Percentiles rank a stretch among this genome's conserved stretches.
Conservation (phyloP, 2,888 invertebrate species). For the Dimorphilus gyrociliatus region DNA sequence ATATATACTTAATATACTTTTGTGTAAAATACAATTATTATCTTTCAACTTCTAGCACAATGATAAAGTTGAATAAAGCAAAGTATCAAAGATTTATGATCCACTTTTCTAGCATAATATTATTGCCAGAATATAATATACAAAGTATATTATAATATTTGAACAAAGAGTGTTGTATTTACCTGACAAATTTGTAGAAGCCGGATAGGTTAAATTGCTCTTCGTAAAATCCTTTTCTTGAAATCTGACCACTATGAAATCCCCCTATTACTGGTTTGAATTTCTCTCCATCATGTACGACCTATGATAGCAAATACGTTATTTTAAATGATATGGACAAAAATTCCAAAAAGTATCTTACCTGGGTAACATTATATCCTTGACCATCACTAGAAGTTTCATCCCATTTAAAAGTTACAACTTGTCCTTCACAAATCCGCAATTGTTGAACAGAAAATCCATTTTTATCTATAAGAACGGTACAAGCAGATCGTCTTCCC, state of each 20-base stretch:
- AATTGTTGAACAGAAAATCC: slow-evolving; percentile 28
- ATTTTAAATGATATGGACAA: background rate
- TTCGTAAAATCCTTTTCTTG: slow-evolving; percentile 18
- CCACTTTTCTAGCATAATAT: no score
- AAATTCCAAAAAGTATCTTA: slow-evolving; percentile 3
- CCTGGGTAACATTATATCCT: slow-evolving; percentile 16
- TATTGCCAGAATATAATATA: no score
- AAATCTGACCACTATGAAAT: slow-evolving; percentile 16
- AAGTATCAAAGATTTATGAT: no score
- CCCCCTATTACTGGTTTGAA: slow-evolving; percentile 32
- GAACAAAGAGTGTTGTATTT: slow-evolving; percentile 11
- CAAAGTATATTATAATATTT: no score
- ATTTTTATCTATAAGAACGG: slow-evolving; percentile 18
- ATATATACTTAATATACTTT: no score
- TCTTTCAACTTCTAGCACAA: no score
- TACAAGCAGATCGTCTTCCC: slow-evolving; percentile 10
- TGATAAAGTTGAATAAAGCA: no score
- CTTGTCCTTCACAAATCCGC: slow-evolving; percentile 28
- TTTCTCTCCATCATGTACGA: slow-evolving; percentile 32
- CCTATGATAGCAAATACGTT: slow-evolving; percentile 17
- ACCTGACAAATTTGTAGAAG: slow-evolving; percentile 37
- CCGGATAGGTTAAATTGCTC: slow-evolving; percentile 34
- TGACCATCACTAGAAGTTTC: slow-evolving; percentile 9
- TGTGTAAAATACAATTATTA: no score
- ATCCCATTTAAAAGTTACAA: slow-evolving; percentile 15